Percentiles rank a stretch among this genome's conserved stretches.
phyloP scores from a whole-genome alignment of 37 sponge, comb jelly and placozoan genomes.

The Chondrilla cf. caribensis region DNA sequence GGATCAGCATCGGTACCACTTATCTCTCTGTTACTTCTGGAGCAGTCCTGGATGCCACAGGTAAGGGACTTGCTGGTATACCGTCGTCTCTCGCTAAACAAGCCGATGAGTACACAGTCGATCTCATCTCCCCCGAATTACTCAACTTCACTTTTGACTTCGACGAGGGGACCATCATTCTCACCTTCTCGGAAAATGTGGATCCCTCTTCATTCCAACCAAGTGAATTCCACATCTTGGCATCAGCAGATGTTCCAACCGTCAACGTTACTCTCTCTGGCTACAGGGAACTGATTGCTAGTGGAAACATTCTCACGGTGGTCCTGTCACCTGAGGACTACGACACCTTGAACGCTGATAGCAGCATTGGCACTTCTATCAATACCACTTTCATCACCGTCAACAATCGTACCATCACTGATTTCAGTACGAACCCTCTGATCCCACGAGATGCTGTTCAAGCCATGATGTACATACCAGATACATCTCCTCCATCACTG shows the following conservation, averaged over 20 bases:
- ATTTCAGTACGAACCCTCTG: conserved; percentile 51
- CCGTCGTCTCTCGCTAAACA: conserved; percentile 43
- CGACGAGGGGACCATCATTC: conserved; percentile 36
- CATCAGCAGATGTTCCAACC: conserved; percentile 15
- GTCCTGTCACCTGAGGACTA: conserved; percentile 44
- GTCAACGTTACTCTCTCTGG: conserved; percentile 63
- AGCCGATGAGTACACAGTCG: conserved; percentile 59
- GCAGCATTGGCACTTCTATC: conserved; percentile 34
- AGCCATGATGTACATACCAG: conserved; percentile 30
- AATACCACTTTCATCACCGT: conserved; percentile 64
- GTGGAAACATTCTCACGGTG: conserved; percentile 20
- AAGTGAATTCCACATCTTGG: conserved; percentile 49
- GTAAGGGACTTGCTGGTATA: conserved; percentile 29
- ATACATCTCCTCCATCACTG: conserved; percentile 48
- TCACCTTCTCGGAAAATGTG: conserved; percentile 81
- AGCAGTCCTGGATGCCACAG: conserved; percentile 53
- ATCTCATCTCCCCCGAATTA: conserved; percentile 61
- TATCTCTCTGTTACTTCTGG: conserved; percentile 45
- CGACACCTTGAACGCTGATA: conserved; percentile 55
- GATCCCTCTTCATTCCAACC: conserved; percentile 41
- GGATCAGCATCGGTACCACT: conserved; percentile 48
- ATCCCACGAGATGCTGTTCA: conserved; percentile 9
- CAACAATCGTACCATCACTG: conserved; percentile 29
- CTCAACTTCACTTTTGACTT: conserved; percentile 60
- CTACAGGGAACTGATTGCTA: neutral